Percentiles rank a stretch among this genome's conserved stretches.
Conservation (phyloP, 2,797 vertebrate species). For the Masticophis lateralis region DNA sequence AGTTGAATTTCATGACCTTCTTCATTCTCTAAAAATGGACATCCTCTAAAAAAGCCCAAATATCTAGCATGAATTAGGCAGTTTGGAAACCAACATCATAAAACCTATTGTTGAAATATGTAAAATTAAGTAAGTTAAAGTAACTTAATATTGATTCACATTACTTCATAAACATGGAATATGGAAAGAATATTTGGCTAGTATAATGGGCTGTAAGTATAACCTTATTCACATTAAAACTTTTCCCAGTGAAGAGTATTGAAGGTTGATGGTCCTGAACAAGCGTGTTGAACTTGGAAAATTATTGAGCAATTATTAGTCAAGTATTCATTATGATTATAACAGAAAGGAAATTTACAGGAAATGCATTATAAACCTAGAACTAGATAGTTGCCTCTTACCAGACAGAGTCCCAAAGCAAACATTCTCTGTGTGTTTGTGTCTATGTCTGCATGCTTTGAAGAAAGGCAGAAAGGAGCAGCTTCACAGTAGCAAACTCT, state of each 20-base stretch:
- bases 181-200: background rate
- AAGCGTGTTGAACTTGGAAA: background rate
- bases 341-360: background rate
- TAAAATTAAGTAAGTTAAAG: constrained; percentile 50
- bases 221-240: background rate
- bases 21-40: background rate
- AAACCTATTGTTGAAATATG: constrained; percentile 13
- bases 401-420: background rate
- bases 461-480: background rate
- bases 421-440: background rate
- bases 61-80: constrained; percentile 14
- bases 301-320: background rate
- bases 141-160: constrained; percentile 50
- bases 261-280: background rate
- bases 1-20: constrained; percentile 25
- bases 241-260: background rate
- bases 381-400: background rate
- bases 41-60: constrained; percentile 36
- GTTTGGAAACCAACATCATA: background rate
- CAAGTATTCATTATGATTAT: background rate
- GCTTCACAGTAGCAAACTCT: background rate
- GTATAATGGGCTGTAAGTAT: background rate
- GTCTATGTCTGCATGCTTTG: background rate
- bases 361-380: background rate
- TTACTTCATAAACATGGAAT: constrained; percentile 23